Conservation (phyloP, 2,113 vertebrate genomes). For the Aplodontia rufa region DNA sequence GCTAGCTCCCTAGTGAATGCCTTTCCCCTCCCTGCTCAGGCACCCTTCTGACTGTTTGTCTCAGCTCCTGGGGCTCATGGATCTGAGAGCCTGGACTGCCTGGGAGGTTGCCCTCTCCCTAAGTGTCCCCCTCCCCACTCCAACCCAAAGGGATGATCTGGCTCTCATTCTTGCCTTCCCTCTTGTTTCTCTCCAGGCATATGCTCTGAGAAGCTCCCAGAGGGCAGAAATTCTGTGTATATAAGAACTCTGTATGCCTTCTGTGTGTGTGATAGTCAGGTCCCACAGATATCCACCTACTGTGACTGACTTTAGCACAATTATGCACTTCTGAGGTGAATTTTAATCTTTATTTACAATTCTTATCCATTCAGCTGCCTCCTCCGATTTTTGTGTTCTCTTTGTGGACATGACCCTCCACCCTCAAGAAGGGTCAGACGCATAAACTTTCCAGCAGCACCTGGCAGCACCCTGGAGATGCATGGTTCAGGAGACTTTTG, state of each 20-base stretch:
- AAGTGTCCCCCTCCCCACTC: background rate
- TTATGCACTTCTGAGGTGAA: no score
- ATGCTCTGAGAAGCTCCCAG: background rate
- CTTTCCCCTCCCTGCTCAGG: background rate
- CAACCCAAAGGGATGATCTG: background rate
- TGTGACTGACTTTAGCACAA: background rate
- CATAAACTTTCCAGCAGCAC: background rate
- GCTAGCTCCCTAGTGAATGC: background rate
- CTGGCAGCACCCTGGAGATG: background rate
- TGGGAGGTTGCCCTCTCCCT: background rate
- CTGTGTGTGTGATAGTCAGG: background rate
- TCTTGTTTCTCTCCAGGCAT: background rate
- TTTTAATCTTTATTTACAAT: background rate
- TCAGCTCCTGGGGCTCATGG: background rate
- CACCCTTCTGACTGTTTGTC: background rate
- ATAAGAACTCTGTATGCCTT: background rate
- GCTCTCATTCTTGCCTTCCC: background rate
- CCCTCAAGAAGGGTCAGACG: background rate
- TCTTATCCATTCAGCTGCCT: background rate
- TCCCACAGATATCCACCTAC: fast-evolving
- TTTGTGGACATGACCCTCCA: background rate
- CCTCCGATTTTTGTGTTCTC: background rate
- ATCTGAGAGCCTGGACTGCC: background rate
- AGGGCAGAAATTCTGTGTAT: background rate
- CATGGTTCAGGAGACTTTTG: background rate